These are phyloP conservation scores for Rhopalosiphum nymphaeae DNA, from an alignment of 2,888 invertebrate species.

Conservation along the genomic window DNA sequence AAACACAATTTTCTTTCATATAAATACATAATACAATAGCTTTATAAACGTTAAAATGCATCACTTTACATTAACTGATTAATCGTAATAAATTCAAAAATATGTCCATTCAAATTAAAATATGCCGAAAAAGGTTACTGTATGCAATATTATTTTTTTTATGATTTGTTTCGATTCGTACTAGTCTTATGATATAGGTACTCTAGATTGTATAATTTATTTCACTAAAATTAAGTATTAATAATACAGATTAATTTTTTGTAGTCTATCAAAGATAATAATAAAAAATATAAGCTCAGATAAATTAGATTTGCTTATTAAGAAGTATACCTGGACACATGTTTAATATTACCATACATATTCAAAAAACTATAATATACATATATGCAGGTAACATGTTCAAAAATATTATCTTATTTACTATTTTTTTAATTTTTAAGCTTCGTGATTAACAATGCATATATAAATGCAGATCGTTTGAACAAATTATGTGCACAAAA, in stretches of 20 bases:
- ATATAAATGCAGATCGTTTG: neutral
- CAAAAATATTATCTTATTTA: neutral
- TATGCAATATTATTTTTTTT: neutral
- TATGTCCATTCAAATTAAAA: neutral
- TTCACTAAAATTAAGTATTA: neutral
- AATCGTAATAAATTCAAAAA: neutral
- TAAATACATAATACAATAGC: neutral
- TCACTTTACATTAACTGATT: neutral
- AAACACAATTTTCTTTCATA: neutral
- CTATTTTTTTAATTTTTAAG: neutral
- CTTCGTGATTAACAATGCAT: neutral
- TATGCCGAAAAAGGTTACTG: neutral
- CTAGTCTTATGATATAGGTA: neutral
- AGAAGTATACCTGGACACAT: neutral
- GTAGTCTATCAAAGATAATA: neutral
- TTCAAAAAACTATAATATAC: neutral
- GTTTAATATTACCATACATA: neutral
- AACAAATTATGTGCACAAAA: neutral
- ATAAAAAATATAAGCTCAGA: neutral
- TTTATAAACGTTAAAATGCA: neutral
- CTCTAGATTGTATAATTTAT: neutral
- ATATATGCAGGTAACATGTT: neutral
- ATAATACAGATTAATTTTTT: neutral
- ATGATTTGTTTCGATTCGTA: neutral
- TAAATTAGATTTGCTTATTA: neutral